Conservation (phyloP, 2,797 vertebrate genomes). For the Botia kubotai region DNA sequence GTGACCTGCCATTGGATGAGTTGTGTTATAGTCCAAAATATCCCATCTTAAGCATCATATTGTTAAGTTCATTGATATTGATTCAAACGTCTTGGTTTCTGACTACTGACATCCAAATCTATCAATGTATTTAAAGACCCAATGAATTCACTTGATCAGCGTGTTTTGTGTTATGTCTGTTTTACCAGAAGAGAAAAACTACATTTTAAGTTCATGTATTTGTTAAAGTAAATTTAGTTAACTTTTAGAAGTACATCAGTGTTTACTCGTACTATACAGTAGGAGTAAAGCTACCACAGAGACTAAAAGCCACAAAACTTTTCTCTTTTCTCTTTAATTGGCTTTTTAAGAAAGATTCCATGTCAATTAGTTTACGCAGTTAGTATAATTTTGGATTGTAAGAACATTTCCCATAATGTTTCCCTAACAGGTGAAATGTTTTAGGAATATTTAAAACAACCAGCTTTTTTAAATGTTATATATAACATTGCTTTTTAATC, state of each 20-base stretch:
- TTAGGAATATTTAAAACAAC: too few relatives aligned
- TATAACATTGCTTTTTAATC: too few relatives aligned
- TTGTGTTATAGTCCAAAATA: slow-evolving; percentile 7
- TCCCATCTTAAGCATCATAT: slow-evolving; percentile 3
- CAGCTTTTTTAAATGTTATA: too few relatives aligned
- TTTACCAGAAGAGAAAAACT: not conserved
- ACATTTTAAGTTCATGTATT: not conserved
- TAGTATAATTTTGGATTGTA: too few relatives aligned
- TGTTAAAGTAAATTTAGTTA: not conserved
- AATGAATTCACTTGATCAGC: not conserved
- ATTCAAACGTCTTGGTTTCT: not conserved
- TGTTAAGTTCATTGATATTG: not conserved
- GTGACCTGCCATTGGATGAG: slow-evolving; percentile 52
- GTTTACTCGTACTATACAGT: not conserved
- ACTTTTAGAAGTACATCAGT: not conserved
- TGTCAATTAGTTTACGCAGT: too few relatives aligned
- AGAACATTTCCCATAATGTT: too few relatives aligned
- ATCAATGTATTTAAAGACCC: not conserved
- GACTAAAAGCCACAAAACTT: too few relatives aligned
- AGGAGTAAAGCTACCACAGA: too few relatives aligned
- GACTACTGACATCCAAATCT: not conserved
- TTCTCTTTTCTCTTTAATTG: too few relatives aligned
- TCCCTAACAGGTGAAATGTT: too few relatives aligned
- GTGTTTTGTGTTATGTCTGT: not conserved
- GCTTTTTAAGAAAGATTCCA: too few relatives aligned